Base-by-base conservation (phyloP, 1,140 invertebrate genomes). In the Macrotrachela quadricornifera region DNA sequence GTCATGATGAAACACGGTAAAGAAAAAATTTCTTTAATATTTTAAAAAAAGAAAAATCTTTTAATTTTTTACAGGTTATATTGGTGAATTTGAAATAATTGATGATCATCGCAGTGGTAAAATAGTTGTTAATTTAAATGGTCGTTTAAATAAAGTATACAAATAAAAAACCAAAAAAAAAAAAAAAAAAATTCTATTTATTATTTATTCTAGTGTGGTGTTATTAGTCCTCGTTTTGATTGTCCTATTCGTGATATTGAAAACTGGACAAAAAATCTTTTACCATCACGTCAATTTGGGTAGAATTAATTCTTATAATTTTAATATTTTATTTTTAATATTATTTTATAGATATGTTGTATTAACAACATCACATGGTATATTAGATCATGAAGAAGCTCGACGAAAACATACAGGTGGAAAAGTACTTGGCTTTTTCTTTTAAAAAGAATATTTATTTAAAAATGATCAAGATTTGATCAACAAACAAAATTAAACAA, bases 341-440 rank as follows among this genome's bases (percentile, higher is more conserved):
- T 30, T 11, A 2, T 49, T n/a, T 14, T 54, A 50, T 71, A 91
- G 85, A 59, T 97, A 84, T 72, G 79, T 99, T 62, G 92, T 99
- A 12, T 74, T 99, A 58, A 97, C 94, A 50, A 99, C 94, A 48
- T 96, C 91, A 62, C 86, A 86, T 59, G 94, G 94, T 58, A 97
- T 99, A 65, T 96, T 99, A 91, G 94, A 99, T 69, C 94, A 99
- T 63, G 92, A 97, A 76, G 92, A 99, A 76, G 94, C 94, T 52
- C 87, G 90, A 73, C 78, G 90, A 69, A 97, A 96, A 79, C 91
- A 99, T 78, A 76, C 96, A 54, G 94, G 94, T 79, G 94, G 94
- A 59, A 99, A 99, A 77, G 96, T 99, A 68, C 77, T 99, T 65
- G 94, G 94, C 71, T 99, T 95, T 77, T 99, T 99, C 81, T 99